Percentiles rank a stretch among this genome's conserved stretches.
These are phyloP conservation scores for Heterotis niloticus DNA, from an alignment of 2,113 vertebrate genomes.

Conservation along the genomic window DNA sequence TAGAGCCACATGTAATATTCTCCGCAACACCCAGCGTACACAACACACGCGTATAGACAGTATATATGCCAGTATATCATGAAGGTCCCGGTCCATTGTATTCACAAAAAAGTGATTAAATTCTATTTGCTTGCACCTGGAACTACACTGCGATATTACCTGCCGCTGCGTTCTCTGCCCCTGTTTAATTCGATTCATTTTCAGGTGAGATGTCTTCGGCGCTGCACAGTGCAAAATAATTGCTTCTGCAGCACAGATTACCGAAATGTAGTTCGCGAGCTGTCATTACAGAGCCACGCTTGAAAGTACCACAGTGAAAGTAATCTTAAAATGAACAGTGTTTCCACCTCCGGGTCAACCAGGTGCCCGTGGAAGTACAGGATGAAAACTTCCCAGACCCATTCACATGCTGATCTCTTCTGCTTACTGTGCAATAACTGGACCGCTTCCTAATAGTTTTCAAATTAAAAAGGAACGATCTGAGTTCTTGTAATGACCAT, in stretches of 20 bases:
- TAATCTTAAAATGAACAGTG: neutral
- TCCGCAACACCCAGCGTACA: neutral
- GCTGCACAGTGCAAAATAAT: neutral
- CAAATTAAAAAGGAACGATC: neutral
- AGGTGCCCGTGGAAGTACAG: neutral
- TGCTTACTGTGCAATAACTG: neutral
- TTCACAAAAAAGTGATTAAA: neutral
- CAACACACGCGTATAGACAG: neutral
- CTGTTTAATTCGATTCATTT: neutral
- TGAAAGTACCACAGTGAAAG: neutral
- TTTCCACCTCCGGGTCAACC: neutral
- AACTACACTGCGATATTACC: neutral
- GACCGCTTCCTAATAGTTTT: neutral
- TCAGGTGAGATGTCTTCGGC: slow-evolving; percentile 2
- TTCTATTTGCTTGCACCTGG: neutral
- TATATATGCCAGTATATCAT: neutral
- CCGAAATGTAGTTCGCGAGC: neutral
- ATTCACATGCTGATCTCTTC: neutral
- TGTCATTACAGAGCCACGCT: neutral
- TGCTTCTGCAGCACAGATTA: neutral
- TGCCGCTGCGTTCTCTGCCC: neutral
- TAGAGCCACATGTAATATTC: neutral
- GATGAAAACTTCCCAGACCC: neutral
- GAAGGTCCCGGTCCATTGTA: neutral
- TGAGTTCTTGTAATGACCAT: neutral